phyloP scores from a whole-genome alignment of 1,140 invertebrate genomes.

The Drosophila suzukii region DNA sequence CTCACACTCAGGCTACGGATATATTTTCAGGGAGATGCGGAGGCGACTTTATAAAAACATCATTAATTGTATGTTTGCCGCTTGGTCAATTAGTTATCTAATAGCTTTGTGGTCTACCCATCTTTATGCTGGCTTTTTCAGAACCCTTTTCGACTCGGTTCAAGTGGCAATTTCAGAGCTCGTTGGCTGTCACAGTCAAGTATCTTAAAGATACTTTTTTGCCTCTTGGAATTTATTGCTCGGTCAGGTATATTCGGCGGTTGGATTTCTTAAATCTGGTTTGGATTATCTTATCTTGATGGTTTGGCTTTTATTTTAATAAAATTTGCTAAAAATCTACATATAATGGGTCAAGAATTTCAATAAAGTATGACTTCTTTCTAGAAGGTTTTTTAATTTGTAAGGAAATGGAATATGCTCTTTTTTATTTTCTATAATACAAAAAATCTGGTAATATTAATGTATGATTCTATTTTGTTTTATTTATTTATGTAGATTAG shows the following conservation, averaged over 20 bases:
- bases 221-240: background rate
- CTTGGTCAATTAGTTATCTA: conserved; percentile 79
- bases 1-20: conserved; percentile 38
- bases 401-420: no score
- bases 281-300: conserved; percentile 17
- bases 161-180: conserved; percentile 65
- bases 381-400: no score
- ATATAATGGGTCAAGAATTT: background rate
- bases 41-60: conserved; percentile 43
- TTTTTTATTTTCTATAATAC: no score
- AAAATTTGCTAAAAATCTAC: background rate
- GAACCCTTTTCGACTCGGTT: conserved; percentile 36
- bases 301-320: background rate
- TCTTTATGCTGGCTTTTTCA: conserved; percentile 29
- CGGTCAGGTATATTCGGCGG: conserved; percentile 2
- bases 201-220: conserved; percentile 48
- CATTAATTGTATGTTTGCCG: conserved; percentile 71
- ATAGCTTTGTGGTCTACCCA: conserved; percentile 51
- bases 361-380: background rate
- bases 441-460: no score
- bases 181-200: conserved; percentile 59
- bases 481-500: background rate
- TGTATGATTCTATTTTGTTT: background rate
- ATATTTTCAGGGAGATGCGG: background rate
- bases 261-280: conserved; percentile 16